Evolutionary conservation across 2,113 vertebrate genomes (phyloP).

Genomic region (Cacatua alba): DNA sequence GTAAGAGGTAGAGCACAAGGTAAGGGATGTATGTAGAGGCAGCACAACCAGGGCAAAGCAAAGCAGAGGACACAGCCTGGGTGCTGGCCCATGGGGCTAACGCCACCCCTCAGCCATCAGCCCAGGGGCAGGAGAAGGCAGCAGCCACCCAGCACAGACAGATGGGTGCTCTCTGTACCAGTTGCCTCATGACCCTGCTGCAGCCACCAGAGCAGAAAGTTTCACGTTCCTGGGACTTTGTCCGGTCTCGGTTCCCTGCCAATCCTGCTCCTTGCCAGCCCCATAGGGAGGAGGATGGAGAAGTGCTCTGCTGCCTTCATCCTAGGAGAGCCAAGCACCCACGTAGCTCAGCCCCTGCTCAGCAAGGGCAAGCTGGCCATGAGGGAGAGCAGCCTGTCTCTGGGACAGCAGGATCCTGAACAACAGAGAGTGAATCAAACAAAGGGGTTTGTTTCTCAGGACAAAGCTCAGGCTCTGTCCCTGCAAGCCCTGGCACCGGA

Average conservation of each 20-base stretch:
- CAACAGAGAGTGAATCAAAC: not conserved
- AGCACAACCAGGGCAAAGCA: not conserved
- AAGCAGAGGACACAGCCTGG: not conserved
- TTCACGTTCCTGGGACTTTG: not conserved
- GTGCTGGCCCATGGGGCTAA: not conserved
- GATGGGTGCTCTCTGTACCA: not conserved
- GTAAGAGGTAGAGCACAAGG: not conserved
- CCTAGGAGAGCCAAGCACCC: not conserved
- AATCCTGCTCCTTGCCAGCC: not conserved
- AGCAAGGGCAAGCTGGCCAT: not conserved
- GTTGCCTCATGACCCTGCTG: not conserved
- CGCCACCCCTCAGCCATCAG: not conserved
- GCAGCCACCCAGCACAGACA: not conserved
- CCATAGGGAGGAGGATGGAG: not conserved
- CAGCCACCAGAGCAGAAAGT: not conserved
- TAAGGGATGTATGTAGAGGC: fast-evolving
- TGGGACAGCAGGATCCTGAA: not conserved
- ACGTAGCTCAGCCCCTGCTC: fast-evolving
- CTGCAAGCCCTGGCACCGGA: not conserved
- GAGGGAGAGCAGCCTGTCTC: not conserved
- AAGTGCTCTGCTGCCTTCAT: not conserved
- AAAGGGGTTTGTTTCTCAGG: constrained; percentile 24
- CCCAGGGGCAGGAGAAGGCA: not conserved
- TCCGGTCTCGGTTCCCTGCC: not conserved
- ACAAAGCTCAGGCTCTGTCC: constrained; percentile 66